These are phyloP conservation scores for Pristionchus fissidentatus DNA, from an alignment of 2,888 invertebrate species.

Conservation along the genomic window DNA sequence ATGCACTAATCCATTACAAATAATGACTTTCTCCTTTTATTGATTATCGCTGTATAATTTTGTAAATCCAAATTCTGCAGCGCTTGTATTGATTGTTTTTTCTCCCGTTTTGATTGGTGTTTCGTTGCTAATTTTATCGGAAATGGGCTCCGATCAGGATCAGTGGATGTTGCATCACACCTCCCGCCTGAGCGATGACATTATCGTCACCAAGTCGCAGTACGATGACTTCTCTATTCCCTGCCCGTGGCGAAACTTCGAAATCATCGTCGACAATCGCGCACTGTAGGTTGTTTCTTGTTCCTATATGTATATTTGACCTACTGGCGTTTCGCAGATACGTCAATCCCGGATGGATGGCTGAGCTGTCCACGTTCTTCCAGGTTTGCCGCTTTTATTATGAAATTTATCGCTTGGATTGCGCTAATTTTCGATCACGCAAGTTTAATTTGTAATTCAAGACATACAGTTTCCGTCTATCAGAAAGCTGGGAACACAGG, in stretches of 20 bases:
- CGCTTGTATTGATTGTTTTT: neutral
- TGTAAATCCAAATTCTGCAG: neutral
- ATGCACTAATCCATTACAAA: neutral
- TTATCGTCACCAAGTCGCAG: slow-evolving; percentile 60
- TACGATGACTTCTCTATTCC: slow-evolving; percentile 69
- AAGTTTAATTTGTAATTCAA: no score
- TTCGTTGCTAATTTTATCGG: neutral
- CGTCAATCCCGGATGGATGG: slow-evolving; percentile 68
- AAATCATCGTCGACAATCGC: slow-evolving; percentile 57
- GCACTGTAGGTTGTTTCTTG: neutral
- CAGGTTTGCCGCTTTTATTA: neutral
- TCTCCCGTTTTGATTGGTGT: neutral
- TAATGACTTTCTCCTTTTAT: neutral
- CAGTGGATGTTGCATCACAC: slow-evolving; percentile 45
- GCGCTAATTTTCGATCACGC: no score
- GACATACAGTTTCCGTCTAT: no score
- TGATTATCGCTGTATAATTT: neutral
- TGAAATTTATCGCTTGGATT: neutral
- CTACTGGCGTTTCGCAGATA: slow-evolving; percentile 52
- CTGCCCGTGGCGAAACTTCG: slow-evolving; percentile 60
- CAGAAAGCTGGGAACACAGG: no score
- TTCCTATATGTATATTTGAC: neutral
- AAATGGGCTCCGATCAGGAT: slow-evolving; percentile 12
- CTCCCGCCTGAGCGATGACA: slow-evolving; percentile 54
- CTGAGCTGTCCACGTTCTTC: slow-evolving; percentile 68